phyloP scores from a whole-genome alignment of 2,888 invertebrate species.

The Cheilosia impressa region DNA sequence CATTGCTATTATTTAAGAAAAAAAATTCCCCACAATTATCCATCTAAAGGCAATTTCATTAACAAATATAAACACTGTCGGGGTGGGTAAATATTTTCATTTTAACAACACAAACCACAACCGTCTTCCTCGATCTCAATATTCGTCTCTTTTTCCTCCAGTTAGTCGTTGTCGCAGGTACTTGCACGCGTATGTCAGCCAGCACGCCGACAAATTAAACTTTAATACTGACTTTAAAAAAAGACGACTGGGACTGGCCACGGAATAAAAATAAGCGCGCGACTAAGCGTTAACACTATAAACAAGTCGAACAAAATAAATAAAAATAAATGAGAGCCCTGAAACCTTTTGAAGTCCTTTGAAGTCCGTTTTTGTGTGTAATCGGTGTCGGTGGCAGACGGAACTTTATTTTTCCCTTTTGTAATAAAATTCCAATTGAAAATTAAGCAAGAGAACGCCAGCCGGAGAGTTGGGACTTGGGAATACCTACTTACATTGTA shows the following conservation, averaged over 20 bases:
- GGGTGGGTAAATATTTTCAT: conserved; percentile 4
- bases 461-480: conserved; percentile 10
- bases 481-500: conserved; percentile 27
- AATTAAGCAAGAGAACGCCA: conserved; percentile 38
- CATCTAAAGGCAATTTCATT: conserved; percentile 19
- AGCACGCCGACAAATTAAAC: conserved; percentile 53
- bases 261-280: conserved; percentile 47
- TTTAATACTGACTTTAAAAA: conserved; percentile 69
- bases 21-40: conserved; percentile 24
- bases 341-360: conserved; percentile 59
- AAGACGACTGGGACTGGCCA: conserved; percentile 7
- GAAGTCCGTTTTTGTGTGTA: conserved; percentile 15
- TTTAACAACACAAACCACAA: background rate
- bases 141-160: background rate
- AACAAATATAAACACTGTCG: conserved; percentile 44
- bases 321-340: conserved; percentile 4
- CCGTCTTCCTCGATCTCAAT: background rate
- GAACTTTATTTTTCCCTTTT: conserved; percentile 23
- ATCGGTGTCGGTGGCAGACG: conserved; percentile 46
- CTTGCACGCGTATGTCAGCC: conserved; percentile 13
- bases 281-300: conserved; percentile 40
- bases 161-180: background rate
- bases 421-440: conserved; percentile 47
- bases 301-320: conserved; percentile 20
- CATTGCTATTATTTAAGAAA: conserved; percentile 12